Evolutionary conservation across 2,113 vertebrate genomes (phyloP).

Genomic region (Meles meles): DNA sequence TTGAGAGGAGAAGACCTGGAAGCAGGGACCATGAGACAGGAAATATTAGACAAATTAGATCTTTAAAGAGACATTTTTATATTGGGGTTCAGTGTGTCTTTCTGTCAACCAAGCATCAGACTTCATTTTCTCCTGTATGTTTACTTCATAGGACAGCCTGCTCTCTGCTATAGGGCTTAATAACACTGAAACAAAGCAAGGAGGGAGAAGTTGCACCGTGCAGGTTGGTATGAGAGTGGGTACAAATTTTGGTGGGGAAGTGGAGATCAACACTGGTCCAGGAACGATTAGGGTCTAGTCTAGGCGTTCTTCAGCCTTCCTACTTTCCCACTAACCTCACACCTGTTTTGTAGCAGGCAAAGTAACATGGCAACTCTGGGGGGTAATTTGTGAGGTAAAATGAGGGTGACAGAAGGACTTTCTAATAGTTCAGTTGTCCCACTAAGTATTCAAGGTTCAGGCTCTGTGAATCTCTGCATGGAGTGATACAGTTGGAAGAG

Average conservation of each 20-base stretch:
- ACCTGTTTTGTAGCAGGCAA: neutral
- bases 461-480: neutral
- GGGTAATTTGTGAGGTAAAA: neutral
- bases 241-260: neutral
- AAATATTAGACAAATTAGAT: neutral
- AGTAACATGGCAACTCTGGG: neutral
- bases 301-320: neutral
- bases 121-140: neutral
- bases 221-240: constrained; percentile 54
- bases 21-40: neutral
- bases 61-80: too few relatives aligned
- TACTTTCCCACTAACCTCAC: neutral
- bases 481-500: neutral
- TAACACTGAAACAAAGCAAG: neutral
- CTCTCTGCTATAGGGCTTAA: neutral
- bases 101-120: too few relatives aligned
- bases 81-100: too few relatives aligned
- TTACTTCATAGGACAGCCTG: neutral
- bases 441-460: neutral
- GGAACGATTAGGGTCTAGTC: neutral
- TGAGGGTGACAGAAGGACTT: neutral
- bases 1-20: neutral
- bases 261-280: neutral
- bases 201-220: neutral
- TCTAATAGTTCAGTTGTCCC: neutral